A percentile compares a stretch with the other conserved stretches of the same genome.
phyloP scores from a whole-genome alignment of 2,797 vertebrate species.

The Simalia tracyae region DNA sequence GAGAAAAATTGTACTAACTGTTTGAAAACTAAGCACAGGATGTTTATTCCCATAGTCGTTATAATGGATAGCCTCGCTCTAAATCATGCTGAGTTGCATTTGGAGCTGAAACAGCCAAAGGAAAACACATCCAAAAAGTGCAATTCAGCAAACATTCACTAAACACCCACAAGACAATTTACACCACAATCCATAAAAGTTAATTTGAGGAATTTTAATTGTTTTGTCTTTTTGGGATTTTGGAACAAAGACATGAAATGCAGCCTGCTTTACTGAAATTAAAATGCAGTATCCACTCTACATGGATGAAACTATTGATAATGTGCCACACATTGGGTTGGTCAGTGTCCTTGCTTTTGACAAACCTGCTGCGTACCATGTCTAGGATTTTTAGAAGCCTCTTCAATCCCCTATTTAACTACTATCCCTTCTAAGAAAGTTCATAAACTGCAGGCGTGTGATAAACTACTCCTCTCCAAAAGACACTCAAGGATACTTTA shows the following conservation, averaged over 20 bases:
- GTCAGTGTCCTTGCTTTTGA: neutral
- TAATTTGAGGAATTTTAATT: neutral
- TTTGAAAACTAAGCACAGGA: neutral
- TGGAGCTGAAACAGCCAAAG: neutral
- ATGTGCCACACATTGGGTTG: neutral
- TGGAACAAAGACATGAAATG: neutral
- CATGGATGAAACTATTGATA: neutral
- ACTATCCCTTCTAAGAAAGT: slow-evolving; percentile 9
- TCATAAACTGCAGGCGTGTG: slow-evolving; percentile 8
- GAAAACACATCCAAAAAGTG: neutral
- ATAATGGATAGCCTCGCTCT: neutral
- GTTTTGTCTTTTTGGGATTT: neutral
- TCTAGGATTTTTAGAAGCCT: neutral
- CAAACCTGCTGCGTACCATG: neutral
- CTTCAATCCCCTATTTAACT: neutral
- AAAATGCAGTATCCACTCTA: neutral
- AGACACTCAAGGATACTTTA: slow-evolving; percentile 56
- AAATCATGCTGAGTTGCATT: neutral
- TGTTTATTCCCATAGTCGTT: neutral
- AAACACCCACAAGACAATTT: neutral
- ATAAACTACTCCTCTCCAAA: slow-evolving; percentile 53
- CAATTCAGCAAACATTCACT: neutral
- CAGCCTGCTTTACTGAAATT: neutral
- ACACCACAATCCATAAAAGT: neutral
- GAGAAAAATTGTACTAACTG: neutral